Base-by-base conservation (phyloP, 2,888 invertebrate genomes). In the Ptychoptera albimana region DNA sequence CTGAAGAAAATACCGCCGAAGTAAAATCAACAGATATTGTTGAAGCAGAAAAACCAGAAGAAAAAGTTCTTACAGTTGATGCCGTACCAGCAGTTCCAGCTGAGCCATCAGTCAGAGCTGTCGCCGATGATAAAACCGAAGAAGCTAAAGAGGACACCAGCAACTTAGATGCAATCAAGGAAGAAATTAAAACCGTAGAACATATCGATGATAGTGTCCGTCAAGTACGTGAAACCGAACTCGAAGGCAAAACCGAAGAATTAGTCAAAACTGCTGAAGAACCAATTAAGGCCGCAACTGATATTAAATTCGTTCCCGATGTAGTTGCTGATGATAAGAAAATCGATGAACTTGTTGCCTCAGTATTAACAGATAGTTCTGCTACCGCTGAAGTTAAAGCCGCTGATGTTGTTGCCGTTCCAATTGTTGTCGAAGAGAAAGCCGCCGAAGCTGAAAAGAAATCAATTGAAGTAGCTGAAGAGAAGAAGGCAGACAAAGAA, bases 381-480 rank as follows among this genome's bases (percentile, higher is more conserved):
- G 67, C 67, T 49, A 55, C 52, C 43, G 54, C 52, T 44, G 54
- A 3, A 9, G n/a, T 9, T 32, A n/a, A 9, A 42, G 30, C 35
- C 29, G 46, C 32, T 23, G 46, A 47, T 36, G 42, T 38, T 45
- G 35, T 56, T 41, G 54, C 7, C 61, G 53, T 54, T 48, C 54
- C 60, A 15, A 63, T 63, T 43, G 60, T 63, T 32, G 50, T 67
- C 9, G 67, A 67, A 51, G 64, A 69, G 54, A 63, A 68, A 47
- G 54, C 47, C 16, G 45, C 44, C 15, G 14, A 60, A 64, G 44
- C 59, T 29, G 40, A 30, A 40, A 42, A 39, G 16, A 51, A 53
- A 42, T 51, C 53, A 40, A 54, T 57, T 62, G 52, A 67, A 66
- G 47, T 48, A 45, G 37, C 46, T 10, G 49, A 49, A 45, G 50